Percentiles rank a stretch among this genome's conserved stretches.
Conservation (phyloP, 2,797 vertebrate genomes). For the Pyrocephalus nanus region DNA sequence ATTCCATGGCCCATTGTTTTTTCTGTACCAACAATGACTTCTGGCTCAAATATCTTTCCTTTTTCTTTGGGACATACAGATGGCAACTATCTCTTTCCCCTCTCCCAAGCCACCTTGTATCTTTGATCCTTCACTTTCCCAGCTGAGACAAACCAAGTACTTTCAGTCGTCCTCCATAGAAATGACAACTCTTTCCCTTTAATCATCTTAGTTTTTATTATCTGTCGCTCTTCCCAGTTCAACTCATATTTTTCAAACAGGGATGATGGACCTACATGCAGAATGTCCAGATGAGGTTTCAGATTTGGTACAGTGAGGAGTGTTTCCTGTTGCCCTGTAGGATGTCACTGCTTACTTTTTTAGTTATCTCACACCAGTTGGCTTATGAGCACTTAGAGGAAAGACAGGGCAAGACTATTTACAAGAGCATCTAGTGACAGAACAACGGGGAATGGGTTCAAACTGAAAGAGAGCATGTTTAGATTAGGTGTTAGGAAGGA, state of each 20-base stretch:
- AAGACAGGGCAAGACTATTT: neutral
- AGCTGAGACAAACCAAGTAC: neutral
- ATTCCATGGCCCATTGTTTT: neutral
- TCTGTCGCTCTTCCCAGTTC: neutral
- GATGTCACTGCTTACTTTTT: neutral
- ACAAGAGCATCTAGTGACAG: neutral
- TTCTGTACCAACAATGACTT: neutral
- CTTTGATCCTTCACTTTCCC: neutral
- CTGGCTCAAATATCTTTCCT: neutral
- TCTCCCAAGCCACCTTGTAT: neutral
- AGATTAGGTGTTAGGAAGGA: neutral
- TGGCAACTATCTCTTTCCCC: neutral
- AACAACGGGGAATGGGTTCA: neutral
- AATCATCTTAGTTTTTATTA: neutral
- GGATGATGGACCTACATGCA: accelerated
- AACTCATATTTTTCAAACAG: neutral
- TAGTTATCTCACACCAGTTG: neutral
- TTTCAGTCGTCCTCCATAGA: neutral
- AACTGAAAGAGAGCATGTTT: neutral
- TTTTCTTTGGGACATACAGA: neutral
- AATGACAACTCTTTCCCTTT: neutral
- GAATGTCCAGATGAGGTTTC: neutral
- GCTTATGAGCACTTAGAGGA: neutral
- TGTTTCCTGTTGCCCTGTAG: neutral
- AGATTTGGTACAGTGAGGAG: neutral